Evolutionary conservation across 2,888 invertebrate genomes (phyloP), one percentile per base, ranked within the genome.

Genomic region (Tetragonula carbonaria): DNA sequence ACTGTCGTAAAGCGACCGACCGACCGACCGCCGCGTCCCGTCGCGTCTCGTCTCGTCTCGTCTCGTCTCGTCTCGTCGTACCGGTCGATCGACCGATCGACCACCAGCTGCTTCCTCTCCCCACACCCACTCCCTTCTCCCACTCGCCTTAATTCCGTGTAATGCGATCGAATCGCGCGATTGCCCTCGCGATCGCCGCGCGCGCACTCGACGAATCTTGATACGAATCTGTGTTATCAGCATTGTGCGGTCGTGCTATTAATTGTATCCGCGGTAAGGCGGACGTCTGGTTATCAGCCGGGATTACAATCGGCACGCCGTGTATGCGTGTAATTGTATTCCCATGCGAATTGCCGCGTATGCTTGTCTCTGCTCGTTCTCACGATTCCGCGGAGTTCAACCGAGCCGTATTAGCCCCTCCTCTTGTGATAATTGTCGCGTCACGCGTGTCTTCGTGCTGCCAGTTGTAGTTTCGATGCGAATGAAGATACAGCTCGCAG

Each of bases 91-190:
- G 33, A 70, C 65, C 68, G 53, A 55, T 38, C 75, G 62, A 53
- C 78, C 78, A 33, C 53, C 53, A 11, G 71, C 45, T 66, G 75
- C 16, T 65, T 33, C 57, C 73, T 53, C 51, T 63, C 38, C 55
- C 28, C 28, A 28, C 28, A 28, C 28, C 28, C 28, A 28, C 28
- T 28, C 28, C 28, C 28, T 28, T 28, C 28, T 28, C 28, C 28
- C 28, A 28, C 28, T 68, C 71, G 82, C 82, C 86, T 85, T 86
- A 82, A 86, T 84, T 86, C 86, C 73, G 11, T 67, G 76, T 82
- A 78, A 86, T 74, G 85, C 85, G 86, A 79, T 83, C 65, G 68
- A 70, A 18, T 18, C 74, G 33, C 16, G 50, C 53, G 82, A 82
- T 84, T 67, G 38, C 38, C 4, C 18, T n/a, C 16, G 21, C 74